Conservation (phyloP, 2,888 invertebrate species). For the Mystacides longicornis region DNA sequence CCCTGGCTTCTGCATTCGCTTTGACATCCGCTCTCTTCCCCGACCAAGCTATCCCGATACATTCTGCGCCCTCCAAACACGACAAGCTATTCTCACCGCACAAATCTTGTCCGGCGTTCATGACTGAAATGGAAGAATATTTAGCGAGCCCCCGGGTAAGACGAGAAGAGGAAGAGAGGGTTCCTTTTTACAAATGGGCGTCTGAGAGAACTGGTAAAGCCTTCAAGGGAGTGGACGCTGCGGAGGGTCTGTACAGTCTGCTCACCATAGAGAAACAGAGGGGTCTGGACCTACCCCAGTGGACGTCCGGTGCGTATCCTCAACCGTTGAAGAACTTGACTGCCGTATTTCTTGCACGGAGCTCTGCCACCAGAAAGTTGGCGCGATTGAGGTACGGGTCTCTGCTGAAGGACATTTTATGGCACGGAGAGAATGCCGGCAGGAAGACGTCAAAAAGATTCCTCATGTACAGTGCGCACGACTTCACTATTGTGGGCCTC, state of each 20-base stretch:
- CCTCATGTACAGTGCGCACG: conserved; percentile 20
- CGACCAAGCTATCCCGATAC: conserved; percentile 17
- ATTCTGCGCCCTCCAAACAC: background rate
- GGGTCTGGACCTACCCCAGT: conserved; percentile 13
- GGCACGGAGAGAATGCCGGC: conserved; percentile 5
- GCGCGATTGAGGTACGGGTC: conserved; percentile 16
- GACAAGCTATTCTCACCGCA: conserved; percentile 17
- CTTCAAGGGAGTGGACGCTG: conserved; percentile 1
- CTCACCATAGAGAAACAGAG: conserved; percentile 16
- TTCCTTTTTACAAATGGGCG: conserved; percentile 12
- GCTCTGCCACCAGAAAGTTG: conserved; percentile 9
- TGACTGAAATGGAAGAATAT: conserved; percentile 9
- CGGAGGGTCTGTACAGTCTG: conserved; percentile 16
- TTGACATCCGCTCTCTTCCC: conserved; percentile 17
- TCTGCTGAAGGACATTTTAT: conserved; percentile 15
- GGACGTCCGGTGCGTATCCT: conserved; percentile 17
- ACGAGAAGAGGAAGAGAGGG: conserved; percentile 9
- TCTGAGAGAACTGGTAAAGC: conserved; percentile 9
- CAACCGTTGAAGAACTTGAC: conserved; percentile 17
- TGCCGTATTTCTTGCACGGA: conserved; percentile 6
- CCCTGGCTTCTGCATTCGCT: conserved; percentile 18
- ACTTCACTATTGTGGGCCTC: conserved; percentile 19
- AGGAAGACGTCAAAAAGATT: conserved; percentile 1
- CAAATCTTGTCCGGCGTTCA: conserved; percentile 18
- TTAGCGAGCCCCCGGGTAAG: background rate